Evolutionary conservation across 1,140 invertebrate genomes (phyloP).

Genomic region (Wasmannia auropunctata): DNA sequence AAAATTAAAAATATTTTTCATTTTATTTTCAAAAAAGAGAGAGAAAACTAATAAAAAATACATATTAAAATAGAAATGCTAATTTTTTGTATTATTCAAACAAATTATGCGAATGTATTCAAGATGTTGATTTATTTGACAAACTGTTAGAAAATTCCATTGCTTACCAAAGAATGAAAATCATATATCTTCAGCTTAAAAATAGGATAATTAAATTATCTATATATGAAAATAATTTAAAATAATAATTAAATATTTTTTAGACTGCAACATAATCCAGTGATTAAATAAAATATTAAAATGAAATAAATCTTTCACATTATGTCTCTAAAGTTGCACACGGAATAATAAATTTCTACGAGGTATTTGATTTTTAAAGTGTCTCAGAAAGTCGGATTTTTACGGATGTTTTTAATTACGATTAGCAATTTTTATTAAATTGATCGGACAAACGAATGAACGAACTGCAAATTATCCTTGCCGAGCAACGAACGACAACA

Average conservation of each 20-base stretch:
- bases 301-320: not conserved
- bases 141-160: not conserved
- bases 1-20: not conserved
- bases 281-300: not conserved
- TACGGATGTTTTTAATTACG: constrained; percentile 7
- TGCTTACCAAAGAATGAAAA: not conserved
- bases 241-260: not conserved
- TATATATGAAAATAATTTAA: not conserved
- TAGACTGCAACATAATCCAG: not conserved
- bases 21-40: not conserved
- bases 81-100: not conserved
- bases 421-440: constrained; percentile 25
- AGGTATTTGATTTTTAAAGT: not conserved
- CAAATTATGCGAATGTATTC: not conserved
- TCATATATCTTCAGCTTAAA: not conserved
- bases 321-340: not conserved
- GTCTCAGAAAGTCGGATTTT: not conserved
- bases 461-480: constrained; percentile 31
- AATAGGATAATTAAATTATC: not conserved
- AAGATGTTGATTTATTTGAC: not conserved
- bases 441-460: not conserved
- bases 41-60: not conserved
- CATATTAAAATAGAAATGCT: not conserved
- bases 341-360: no score
- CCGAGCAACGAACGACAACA: constrained; percentile 30